phyloP scores from a whole-genome alignment of 1,140 invertebrate species.

The Charaxes varanes region DNA sequence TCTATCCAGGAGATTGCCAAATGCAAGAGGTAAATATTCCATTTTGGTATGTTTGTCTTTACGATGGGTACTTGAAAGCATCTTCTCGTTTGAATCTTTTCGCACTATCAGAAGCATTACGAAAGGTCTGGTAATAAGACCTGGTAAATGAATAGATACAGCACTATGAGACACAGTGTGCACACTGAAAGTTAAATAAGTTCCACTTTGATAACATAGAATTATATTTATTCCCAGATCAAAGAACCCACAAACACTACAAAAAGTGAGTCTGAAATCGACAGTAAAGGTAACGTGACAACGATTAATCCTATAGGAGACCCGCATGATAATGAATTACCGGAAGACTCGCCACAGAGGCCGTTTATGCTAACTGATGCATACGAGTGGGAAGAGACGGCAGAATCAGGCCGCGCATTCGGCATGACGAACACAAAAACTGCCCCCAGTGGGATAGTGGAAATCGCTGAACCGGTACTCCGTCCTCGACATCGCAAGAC shows the following conservation, averaged over 20 bases:
- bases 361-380: slow-evolving; percentile 57
- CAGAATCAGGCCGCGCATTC: slow-evolving; percentile 76
- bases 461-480: slow-evolving; percentile 84
- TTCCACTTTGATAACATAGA: slow-evolving; percentile 4
- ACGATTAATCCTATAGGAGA: slow-evolving; percentile 36
- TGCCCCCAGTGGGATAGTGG: slow-evolving; percentile 64
- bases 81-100: too few species aligned
- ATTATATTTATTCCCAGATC: slow-evolving; percentile 29
- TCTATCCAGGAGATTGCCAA: slow-evolving; percentile 86
- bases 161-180: too few species aligned
- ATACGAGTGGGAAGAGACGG: slow-evolving; percentile 66
- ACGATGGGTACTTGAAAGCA: too few species aligned
- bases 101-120: too few species aligned
- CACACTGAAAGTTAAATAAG: too few species aligned
- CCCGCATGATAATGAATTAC: slow-evolving; percentile 53
- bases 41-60: slow-evolving; percentile 6
- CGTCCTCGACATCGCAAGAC: slow-evolving; percentile 76
- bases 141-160: too few species aligned
- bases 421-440: slow-evolving; percentile 76
- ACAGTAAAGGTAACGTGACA: slow-evolving; percentile 31
- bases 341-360: slow-evolving; percentile 45
- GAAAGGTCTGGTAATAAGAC: too few species aligned
- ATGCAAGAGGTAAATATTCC: slow-evolving; percentile 37
- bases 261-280: slow-evolving; percentile 19
- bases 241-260: slow-evolving; percentile 33